Percentiles rank a stretch among this genome's conserved stretches.
phyloP scores from a whole-genome alignment of 2,888 invertebrate genomes.

The Cataglyphis livida region DNA sequence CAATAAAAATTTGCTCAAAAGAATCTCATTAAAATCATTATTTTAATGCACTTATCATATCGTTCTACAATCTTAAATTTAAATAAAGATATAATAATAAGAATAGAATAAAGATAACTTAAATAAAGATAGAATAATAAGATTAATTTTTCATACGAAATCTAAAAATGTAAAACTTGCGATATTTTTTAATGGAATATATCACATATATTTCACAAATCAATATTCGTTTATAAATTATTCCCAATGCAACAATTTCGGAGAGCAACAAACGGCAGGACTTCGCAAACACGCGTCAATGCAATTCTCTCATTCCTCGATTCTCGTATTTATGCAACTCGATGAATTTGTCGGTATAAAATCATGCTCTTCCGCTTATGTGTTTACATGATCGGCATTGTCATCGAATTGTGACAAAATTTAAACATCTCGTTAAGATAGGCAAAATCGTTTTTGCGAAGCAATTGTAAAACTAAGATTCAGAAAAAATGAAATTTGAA shows the following conservation, averaged over 20 bases:
- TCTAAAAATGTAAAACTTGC: background rate
- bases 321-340: conserved; percentile 37
- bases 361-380: conserved; percentile 35
- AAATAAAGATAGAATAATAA: background rate
- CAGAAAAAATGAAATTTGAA: conserved; percentile 20
- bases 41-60: background rate
- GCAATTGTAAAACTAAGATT: conserved; percentile 48
- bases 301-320: background rate
- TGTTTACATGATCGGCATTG: conserved; percentile 30
- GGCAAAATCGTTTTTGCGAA: conserved; percentile 51
- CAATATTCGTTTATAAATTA: background rate
- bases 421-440: conserved; percentile 56
- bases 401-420: conserved; percentile 47
- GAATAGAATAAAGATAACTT: no score
- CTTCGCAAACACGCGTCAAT: conserved; percentile 9
- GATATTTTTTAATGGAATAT: background rate
- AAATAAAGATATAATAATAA: background rate
- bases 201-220: background rate
- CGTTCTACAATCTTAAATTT: background rate
- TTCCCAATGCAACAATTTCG: background rate
- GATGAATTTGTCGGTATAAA: conserved; percentile 53
- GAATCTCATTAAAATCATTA: background rate
- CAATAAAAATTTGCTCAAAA: background rate
- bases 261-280: background rate
- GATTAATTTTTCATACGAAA: background rate